Evolutionary conservation across 2,888 invertebrate genomes (phyloP).

Genomic region (Euplexia lucipara): DNA sequence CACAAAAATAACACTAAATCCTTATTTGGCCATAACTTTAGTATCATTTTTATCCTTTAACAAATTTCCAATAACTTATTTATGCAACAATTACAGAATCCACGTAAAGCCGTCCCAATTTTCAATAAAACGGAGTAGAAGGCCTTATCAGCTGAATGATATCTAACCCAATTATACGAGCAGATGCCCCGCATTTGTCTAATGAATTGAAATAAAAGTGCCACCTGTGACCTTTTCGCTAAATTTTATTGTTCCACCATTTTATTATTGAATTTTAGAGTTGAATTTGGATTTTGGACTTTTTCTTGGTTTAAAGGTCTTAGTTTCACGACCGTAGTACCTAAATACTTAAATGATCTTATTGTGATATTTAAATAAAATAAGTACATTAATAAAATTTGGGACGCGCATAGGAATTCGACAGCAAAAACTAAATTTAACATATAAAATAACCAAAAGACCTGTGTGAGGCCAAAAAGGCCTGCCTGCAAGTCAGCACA

Average conservation of each 20-base stretch:
- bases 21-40: too few relatives aligned
- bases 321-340: neutral
- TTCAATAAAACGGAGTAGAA: slow-evolving; percentile 46
- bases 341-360: too few relatives aligned
- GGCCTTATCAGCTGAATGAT: slow-evolving; percentile 44
- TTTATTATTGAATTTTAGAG: slow-evolving; percentile 54
- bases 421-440: too few relatives aligned
- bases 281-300: slow-evolving; percentile 28
- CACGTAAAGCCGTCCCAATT: slow-evolving; percentile 34
- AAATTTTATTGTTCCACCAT: slow-evolving; percentile 57
- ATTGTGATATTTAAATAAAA: too few relatives aligned
- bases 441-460: too few relatives aligned
- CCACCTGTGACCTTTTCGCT: slow-evolving; percentile 58
- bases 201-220: slow-evolving; percentile 70
- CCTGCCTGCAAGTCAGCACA: too few relatives aligned
- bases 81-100: slow-evolving; percentile 24
- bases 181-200: slow-evolving; percentile 70
- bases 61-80: slow-evolving; percentile 1
- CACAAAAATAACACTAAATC: too few relatives aligned
- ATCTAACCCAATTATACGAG: slow-evolving; percentile 68
- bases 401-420: too few relatives aligned
- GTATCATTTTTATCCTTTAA: neutral
- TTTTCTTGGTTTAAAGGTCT: neutral
- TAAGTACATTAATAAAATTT: too few relatives aligned
- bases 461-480: too few relatives aligned